Conservation (phyloP, 1,140 invertebrate genomes). For the Drosophila sturtevanti region DNA sequence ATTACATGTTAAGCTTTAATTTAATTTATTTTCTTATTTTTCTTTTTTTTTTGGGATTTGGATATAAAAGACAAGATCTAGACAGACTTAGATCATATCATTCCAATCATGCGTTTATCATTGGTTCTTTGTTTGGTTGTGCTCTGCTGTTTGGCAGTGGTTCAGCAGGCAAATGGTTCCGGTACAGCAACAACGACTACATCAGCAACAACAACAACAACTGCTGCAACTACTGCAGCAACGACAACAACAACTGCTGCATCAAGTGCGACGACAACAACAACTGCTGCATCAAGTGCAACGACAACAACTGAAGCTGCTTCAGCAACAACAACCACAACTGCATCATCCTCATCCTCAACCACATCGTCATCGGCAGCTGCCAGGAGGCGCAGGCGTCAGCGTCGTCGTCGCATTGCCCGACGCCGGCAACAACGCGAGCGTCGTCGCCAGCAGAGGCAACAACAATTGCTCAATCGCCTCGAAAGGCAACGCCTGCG, state of each 20-base stretch:
- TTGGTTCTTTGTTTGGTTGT: conserved; percentile 26
- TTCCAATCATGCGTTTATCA: conserved; percentile 22
- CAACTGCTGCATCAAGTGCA: not conserved
- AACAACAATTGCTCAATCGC: conserved; percentile 1
- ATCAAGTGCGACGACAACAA: not conserved
- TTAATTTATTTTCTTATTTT: too few relatives aligned
- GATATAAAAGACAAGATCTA: not conserved
- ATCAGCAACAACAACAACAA: not conserved
- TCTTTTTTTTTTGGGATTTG: not conserved
- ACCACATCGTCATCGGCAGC: not conserved
- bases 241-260: not conserved
- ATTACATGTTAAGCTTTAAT: too few relatives aligned
- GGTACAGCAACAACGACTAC: not conserved
- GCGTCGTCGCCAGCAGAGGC: conserved; percentile 1
- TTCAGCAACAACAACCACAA: not conserved
- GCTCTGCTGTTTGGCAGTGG: conserved; percentile 29
- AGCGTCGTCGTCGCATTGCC: not conserved
- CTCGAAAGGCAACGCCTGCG: not conserved
- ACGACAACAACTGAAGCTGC: not conserved
- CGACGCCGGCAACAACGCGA: conserved; percentile 1
- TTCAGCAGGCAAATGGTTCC: not conserved
- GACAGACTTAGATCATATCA: not conserved
- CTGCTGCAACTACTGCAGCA: not conserved
- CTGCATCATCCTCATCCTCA: not conserved
- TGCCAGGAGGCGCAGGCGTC: not conserved